Evolutionary conservation across 2,113 vertebrate genomes (phyloP), one percentile per base, ranked within the genome.

Genomic region (Helogale parvula): DNA sequence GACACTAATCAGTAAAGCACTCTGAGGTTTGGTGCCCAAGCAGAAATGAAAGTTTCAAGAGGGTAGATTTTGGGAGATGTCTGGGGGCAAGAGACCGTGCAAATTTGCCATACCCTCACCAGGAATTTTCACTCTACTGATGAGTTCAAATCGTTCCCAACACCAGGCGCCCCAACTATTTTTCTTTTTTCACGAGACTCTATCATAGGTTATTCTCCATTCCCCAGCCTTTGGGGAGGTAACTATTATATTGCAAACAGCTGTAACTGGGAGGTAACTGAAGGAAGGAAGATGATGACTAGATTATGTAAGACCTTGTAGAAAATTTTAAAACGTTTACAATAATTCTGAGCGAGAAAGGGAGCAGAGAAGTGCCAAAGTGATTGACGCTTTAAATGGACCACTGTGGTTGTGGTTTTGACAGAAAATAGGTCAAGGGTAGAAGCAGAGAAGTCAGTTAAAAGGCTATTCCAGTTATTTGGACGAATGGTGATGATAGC

Each of bases 371-470:
- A 29, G 12, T 85, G 72, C 15, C 41, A 81, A 88, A 92, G 7
- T 87, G 60, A 93, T 9, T 88, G 60, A 47, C 45, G 47, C 35
- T 84, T 79, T 90, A 38, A 84, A 79, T 83, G 41, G 12, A 88
- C 74, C 31, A 57, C 81, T 88, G 41, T 65, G 47, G 69, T 65
- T 88, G 17, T 69, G 27, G 33, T 88, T 96, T 92, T 85, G 27
- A 76, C 71, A 88, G 82, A 35, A 90, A 84, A 77, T 0, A 84
- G 25, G 21, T 80, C 41, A 89, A 35, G 25, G 21, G 5, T 65
- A 93, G 57, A 97, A 88, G n/a, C 31, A 57, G 7, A 11, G 8
- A 93, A 95, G 71, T 91, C 90, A 97, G 25, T 95, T 79, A 90
- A 94, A 94, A 93, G 31, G 17, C 57, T 94, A 17, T 96, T 88